Evolutionary conservation across 2,113 vertebrate genomes (phyloP), one percentile per base, ranked within the genome.

Genomic region (Odontophorus gujanensis): DNA sequence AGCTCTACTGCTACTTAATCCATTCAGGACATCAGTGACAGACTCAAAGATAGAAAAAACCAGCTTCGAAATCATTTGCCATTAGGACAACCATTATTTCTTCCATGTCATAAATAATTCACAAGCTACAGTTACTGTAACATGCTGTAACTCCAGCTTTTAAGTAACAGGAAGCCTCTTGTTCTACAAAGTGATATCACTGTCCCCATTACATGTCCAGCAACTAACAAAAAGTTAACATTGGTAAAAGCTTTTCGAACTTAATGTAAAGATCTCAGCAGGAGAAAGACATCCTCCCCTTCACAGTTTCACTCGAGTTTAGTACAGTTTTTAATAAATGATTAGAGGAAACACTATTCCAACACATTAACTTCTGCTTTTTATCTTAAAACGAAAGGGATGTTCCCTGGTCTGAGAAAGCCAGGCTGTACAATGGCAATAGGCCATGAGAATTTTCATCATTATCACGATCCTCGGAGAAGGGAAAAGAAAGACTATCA

Each of bases 221-320:
- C 65, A 95, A 97, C 80, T 85, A 76, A 93, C 73, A 83, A 95
- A 97, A 87, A 94, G 68, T 8, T 65, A 82, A 62, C 74, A 77
- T 17, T 79, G 80, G n/a, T 84, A 94, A 96, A 95, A 92, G 67
- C 84, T 96, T 92, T 96, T 83, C 69, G 91, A 94, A 78, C 26
- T 90, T 79, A 81, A 94, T 43, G 85, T 75, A 89, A 90, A 77
- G 67, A 47, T 68, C 78, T 88, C 66, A 82, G 66, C 15, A 72
- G 77, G 85, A 95, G 89, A 95, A 94, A 69, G 47, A 87, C 81
- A 72, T 61, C 62, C 51, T 63, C 55, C 88, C 89, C 83, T 47
- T 90, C 89, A 85, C 71, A 90, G 0, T 47, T 47, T 48, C 89
- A 21, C 9, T 15, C 0, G 6, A 4, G 13, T 42, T 9, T 20